Percentiles rank a stretch among this genome's conserved stretches.
These are phyloP conservation scores for Cotesia congregata DNA, from an alignment of 2,888 invertebrate species.

Conservation along the genomic window DNA sequence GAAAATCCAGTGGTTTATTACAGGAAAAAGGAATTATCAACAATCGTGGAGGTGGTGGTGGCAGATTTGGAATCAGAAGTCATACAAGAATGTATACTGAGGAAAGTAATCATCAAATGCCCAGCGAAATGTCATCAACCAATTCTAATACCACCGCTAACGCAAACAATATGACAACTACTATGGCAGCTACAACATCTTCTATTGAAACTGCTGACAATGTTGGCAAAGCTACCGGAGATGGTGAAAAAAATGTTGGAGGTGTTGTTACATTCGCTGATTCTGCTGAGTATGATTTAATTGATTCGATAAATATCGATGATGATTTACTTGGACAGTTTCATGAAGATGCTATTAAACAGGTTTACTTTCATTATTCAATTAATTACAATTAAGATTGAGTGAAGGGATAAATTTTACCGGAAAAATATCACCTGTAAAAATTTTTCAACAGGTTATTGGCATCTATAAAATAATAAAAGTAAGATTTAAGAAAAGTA, in stretches of 20 bases:
- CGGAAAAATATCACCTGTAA: too few relatives aligned
- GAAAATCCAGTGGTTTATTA: constrained; percentile 47
- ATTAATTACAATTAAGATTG: not conserved
- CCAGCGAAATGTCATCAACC: constrained; percentile 23
- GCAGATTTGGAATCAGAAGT: constrained; percentile 44
- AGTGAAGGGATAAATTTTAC: not conserved
- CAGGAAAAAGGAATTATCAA: constrained; percentile 50
- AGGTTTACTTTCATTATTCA: constrained; percentile 68
- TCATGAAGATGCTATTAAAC: constrained; percentile 82
- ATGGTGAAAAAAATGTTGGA: constrained; percentile 34
- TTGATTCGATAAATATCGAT: constrained; percentile 73
- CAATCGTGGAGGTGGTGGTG: constrained; percentile 46
- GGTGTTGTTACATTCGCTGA: constrained; percentile 61
- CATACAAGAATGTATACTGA: constrained; percentile 67
- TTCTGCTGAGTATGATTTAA: constrained; percentile 71
- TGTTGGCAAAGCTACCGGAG: not conserved
- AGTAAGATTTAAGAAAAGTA: too few relatives aligned
- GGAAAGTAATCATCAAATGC: constrained; percentile 58
- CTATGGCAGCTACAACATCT: constrained; percentile 55
- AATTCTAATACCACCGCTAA: constrained; percentile 67
- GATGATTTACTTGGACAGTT: constrained; percentile 79
- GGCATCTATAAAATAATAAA: too few relatives aligned
- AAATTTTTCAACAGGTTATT: too few relatives aligned
- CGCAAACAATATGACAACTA: constrained; percentile 67
- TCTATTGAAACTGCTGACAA: constrained; percentile 48